These are phyloP conservation scores for Ryuthela nishihirai DNA, from an alignment of 2,888 invertebrate genomes.

Conservation along the genomic window DNA sequence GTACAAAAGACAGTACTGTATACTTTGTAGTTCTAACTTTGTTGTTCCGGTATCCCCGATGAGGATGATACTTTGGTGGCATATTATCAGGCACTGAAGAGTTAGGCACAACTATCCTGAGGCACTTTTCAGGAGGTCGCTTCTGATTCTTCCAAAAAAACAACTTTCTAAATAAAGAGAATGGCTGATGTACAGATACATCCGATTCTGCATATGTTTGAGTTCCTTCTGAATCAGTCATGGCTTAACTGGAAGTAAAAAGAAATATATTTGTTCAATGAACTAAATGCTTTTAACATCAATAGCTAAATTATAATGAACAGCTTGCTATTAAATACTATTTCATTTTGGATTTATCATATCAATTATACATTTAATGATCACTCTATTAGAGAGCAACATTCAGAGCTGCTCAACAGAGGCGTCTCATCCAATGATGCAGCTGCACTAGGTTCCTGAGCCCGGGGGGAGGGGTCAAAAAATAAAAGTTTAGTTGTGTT, in stretches of 20 bases:
- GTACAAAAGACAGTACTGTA: constrained; percentile 86
- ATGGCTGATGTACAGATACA: constrained; percentile 3
- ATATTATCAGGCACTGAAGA: constrained; percentile 77
- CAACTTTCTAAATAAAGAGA: constrained; percentile 11
- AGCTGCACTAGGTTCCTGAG: too few species aligned
- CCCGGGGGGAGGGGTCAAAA: too few species aligned
- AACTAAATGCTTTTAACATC: too few species aligned
- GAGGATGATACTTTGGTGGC: constrained; percentile 74
- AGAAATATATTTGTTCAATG: too few species aligned
- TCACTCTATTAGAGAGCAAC: too few species aligned
- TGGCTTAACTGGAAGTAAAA: constrained; percentile 7
- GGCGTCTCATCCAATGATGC: too few species aligned
- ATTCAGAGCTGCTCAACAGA: too few species aligned
- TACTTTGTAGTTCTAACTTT: constrained; percentile 92
- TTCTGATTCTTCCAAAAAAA: constrained; percentile 23
- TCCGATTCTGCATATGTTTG: constrained; percentile 12
- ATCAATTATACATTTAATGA: too few species aligned
- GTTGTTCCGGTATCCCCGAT: constrained; percentile 75
- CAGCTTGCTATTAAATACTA: too few species aligned
- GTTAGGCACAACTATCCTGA: constrained; percentile 67
- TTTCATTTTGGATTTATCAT: too few species aligned
- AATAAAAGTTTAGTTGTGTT: too few species aligned
- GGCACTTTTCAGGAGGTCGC: constrained; percentile 8
- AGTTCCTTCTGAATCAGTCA: constrained; percentile 2
- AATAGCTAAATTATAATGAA: too few species aligned